These are phyloP conservation scores for Drosophila sp. DNA, from an alignment of 1,140 invertebrate species.

Conservation along the genomic window DNA sequence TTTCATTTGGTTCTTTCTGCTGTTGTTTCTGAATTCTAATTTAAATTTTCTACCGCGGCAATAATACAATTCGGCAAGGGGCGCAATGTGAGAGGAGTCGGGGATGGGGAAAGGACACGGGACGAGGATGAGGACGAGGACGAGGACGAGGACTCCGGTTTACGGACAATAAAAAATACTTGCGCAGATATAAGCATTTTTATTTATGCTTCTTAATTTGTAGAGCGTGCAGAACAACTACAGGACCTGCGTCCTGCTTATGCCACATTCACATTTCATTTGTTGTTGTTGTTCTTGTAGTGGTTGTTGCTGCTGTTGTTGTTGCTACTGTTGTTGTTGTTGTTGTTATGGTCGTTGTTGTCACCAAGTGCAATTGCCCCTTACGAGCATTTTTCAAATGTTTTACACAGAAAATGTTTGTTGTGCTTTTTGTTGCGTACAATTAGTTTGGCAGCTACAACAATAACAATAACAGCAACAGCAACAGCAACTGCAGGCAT, in stretches of 20 bases:
- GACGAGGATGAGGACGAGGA: slow-evolving; percentile 1
- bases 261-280: no score
- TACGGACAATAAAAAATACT: slow-evolving; percentile 65
- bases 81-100: slow-evolving; percentile 13
- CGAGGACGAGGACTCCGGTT: slow-evolving; percentile 25
- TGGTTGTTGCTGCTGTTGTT: no score
- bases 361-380: slow-evolving; percentile 72
- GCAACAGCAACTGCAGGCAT: slow-evolving; percentile 67
- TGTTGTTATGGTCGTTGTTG: slow-evolving; percentile 30
- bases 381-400: slow-evolving; percentile 79
- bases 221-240: slow-evolving; percentile 67
- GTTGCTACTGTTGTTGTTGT: slow-evolving; percentile 31
- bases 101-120: not conserved
- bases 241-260: no score
- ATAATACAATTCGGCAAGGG: slow-evolving; percentile 61
- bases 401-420: slow-evolving; percentile 64
- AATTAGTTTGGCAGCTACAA: slow-evolving; percentile 72
- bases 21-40: slow-evolving; percentile 76
- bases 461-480: slow-evolving; percentile 50
- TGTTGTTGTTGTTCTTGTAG: no score
- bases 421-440: slow-evolving; percentile 76
- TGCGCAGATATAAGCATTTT: slow-evolving; percentile 53
- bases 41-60: slow-evolving; percentile 79
- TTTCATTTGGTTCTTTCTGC: slow-evolving; percentile 67
- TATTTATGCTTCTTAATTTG: slow-evolving; percentile 82